Percentiles rank a stretch among this genome's conserved stretches.
These are phyloP conservation scores for Theristicus caerulescens DNA, from an alignment of 2,113 vertebrate species.

Conservation along the genomic window DNA sequence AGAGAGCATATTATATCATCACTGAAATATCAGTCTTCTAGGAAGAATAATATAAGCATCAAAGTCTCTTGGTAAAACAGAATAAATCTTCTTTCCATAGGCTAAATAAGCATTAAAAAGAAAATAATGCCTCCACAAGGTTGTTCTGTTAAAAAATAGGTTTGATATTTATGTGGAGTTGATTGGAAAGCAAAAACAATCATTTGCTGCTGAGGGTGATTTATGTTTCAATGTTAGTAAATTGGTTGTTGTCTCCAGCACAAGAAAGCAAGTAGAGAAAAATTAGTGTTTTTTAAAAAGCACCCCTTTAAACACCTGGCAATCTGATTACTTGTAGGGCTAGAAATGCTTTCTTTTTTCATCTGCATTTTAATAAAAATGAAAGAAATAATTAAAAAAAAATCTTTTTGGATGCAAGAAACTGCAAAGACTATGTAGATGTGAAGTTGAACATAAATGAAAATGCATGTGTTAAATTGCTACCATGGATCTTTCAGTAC, in stretches of 20 bases:
- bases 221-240: neutral
- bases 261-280: conserved; percentile 23
- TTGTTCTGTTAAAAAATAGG: neutral
- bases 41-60: conserved; percentile 1
- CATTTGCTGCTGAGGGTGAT: conserved; percentile 4
- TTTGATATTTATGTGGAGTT: conserved; percentile 34
- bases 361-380: neutral
- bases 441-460: neutral
- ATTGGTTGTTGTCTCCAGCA: neutral
- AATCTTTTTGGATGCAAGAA: neutral
- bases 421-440: neutral
- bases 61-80: neutral
- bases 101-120: conserved; percentile 11
- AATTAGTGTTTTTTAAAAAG: neutral
- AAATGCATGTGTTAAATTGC: neutral
- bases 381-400: neutral
- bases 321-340: neutral
- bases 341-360: neutral
- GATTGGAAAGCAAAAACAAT: conserved; percentile 47
- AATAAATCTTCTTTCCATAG: conserved; percentile 36
- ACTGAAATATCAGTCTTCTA: conserved; percentile 12
- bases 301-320: neutral
- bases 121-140: conserved; percentile 27
- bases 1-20: neutral
- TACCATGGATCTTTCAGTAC: neutral